A percentile compares a stretch with the other conserved stretches of the same genome.
These are phyloP conservation scores for Eupelmus urozonus DNA, from an alignment of 2,888 invertebrate species.

Conservation along the genomic window DNA sequence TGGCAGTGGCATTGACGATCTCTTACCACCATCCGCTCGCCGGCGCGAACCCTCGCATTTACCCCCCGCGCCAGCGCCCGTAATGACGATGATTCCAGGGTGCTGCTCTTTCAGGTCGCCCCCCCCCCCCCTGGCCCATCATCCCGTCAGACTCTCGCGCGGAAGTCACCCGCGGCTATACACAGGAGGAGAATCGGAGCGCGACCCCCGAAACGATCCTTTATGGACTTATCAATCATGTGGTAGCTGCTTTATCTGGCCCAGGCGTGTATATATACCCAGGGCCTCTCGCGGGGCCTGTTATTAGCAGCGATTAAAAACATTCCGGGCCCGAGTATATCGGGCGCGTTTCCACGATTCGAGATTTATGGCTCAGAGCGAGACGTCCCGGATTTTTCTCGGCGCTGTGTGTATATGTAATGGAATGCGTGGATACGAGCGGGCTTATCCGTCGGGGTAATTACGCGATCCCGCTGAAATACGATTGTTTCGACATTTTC, in stretches of 20 bases:
- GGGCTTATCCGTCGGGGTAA: no score
- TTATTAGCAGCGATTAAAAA: conserved; percentile 76
- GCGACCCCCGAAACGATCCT: conserved; percentile 66
- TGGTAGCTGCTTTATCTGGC: conserved; percentile 71
- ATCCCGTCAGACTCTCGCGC: conserved; percentile 76
- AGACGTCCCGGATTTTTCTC: no score
- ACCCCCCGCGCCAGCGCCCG: conserved; percentile 64
- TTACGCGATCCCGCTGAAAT: conserved; percentile 19
- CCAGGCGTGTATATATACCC: conserved; percentile 32
- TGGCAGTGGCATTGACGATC: conserved; percentile 72
- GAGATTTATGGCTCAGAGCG: conserved; percentile 70
- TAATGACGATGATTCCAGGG: conserved; percentile 76
- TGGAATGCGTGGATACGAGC: no score
- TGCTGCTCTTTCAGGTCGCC: neutral
- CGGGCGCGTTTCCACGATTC: conserved; percentile 70
- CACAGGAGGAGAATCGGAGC: conserved; percentile 57
- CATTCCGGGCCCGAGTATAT: conserved; percentile 69
- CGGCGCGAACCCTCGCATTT: conserved; percentile 68
- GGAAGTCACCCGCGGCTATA: conserved; percentile 74
- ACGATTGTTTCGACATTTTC: conserved; percentile 21
- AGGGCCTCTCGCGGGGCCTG: conserved; percentile 67
- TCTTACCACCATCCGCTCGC: no score
- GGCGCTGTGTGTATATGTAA: conserved; percentile 17
- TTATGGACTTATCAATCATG: conserved; percentile 78
- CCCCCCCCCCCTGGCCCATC: conserved; percentile 66